These are phyloP conservation scores for Bubalus kerabau DNA, from an alignment of 2,113 vertebrate genomes.

Conservation along the genomic window DNA sequence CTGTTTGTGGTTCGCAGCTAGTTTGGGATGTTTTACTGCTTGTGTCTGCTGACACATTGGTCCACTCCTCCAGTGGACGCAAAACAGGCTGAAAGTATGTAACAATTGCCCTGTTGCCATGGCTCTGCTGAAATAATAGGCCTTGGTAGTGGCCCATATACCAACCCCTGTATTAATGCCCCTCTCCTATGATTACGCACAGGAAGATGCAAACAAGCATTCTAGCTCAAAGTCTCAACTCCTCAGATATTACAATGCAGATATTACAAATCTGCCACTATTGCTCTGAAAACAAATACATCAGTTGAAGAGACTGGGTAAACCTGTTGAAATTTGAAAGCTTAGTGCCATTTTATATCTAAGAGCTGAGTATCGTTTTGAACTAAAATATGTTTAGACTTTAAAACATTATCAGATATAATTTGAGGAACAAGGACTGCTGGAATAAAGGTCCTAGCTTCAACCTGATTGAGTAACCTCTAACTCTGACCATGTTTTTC, in stretches of 20 bases:
- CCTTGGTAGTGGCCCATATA: background rate
- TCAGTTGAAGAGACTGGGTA: constrained; percentile 59
- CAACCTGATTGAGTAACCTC: constrained; percentile 77
- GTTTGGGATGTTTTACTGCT: background rate
- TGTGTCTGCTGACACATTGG: background rate
- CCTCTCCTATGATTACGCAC: constrained; percentile 66
- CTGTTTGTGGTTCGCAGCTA: background rate
- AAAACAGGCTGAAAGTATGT: background rate
- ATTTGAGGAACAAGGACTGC: constrained; percentile 56
- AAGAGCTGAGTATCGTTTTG: constrained; percentile 76
- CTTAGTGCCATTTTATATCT: constrained; percentile 75
- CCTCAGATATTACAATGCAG: constrained; percentile 38
- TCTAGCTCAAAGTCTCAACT: constrained; percentile 69
- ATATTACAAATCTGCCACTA: too few species aligned
- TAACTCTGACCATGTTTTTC: constrained; percentile 80
- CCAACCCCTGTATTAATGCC: constrained; percentile 65
- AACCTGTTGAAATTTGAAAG: constrained; percentile 66
- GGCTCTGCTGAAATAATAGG: constrained; percentile 50
- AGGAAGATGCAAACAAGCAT: constrained; percentile 65
- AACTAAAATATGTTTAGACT: constrained; percentile 80
- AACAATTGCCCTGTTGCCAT: constrained; percentile 17
- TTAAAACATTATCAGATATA: constrained; percentile 77
- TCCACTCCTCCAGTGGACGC: constrained; percentile 25
- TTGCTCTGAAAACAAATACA: constrained; percentile 41
- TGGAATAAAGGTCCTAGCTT: constrained; percentile 71